Conservation (phyloP, 2,113 vertebrate species). For the Laticauda laticaudata region DNA sequence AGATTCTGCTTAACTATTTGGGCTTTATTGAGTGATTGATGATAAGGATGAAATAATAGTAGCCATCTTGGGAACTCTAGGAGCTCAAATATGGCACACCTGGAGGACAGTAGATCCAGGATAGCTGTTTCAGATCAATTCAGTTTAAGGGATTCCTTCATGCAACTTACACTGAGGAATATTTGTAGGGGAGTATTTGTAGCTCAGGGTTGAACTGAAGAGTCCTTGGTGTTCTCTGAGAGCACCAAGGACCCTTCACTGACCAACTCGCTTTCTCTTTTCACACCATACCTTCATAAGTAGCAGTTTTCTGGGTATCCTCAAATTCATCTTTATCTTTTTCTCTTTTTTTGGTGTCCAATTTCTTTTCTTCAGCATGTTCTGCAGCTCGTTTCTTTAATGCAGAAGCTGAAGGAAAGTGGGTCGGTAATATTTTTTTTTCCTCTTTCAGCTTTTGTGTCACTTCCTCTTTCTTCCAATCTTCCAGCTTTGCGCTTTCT, state of each 20-base stretch:
- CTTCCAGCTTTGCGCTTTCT: slow-evolving; percentile 26
- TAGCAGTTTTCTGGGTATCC: slow-evolving; percentile 40
- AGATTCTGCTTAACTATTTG: background rate
- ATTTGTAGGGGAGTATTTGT: background rate
- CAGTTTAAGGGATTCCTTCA: background rate
- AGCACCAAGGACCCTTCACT: background rate
- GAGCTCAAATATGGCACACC: background rate
- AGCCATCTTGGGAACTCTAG: background rate
- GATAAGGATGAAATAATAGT: background rate
- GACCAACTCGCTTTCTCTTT: background rate
- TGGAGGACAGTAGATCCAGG: background rate
- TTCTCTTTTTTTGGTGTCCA: slow-evolving; percentile 37
- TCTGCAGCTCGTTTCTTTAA: background rate
- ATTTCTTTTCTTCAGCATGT: slow-evolving; percentile 16
- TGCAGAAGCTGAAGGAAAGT: background rate
- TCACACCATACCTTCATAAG: slow-evolving; percentile 67
- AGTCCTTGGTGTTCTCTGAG: background rate
- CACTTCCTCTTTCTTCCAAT: background rate
- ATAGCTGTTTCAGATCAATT: background rate
- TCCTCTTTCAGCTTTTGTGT: background rate
- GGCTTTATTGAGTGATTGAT: background rate
- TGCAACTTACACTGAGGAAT: background rate
- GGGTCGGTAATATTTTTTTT: background rate
- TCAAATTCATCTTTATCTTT: slow-evolving; percentile 8
- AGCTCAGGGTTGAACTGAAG: background rate